phyloP scores from a whole-genome alignment of 2,888 invertebrate species.

The Argynnis bischoffii region DNA sequence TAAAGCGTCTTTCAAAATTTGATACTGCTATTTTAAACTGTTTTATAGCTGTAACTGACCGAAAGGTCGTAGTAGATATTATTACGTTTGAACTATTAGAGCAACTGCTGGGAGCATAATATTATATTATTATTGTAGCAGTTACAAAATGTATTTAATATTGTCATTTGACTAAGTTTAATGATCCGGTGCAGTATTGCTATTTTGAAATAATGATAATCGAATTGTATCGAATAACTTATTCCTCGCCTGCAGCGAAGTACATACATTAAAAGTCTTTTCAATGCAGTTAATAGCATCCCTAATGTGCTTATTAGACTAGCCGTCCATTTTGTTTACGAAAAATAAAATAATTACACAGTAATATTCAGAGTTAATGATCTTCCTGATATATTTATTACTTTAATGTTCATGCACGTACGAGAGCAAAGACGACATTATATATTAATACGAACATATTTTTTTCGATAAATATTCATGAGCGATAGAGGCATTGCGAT shows the following conservation, averaged over 20 bases:
- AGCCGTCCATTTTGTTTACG: slow-evolving; percentile 63
- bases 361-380: slow-evolving; percentile 62
- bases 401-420: slow-evolving; percentile 59
- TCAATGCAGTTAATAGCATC: slow-evolving; percentile 58
- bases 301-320: slow-evolving; percentile 67
- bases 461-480: slow-evolving; percentile 80
- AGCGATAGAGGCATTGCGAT: slow-evolving; percentile 78
- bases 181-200: slow-evolving; percentile 47
- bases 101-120: too few species aligned
- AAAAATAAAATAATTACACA: slow-evolving; percentile 69
- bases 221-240: slow-evolving; percentile 44
- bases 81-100: too few species aligned
- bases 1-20: too few species aligned
- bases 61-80: too few species aligned
- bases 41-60: too few species aligned
- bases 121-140: too few species aligned
- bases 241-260: slow-evolving; percentile 61
- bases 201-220: slow-evolving; percentile 43
- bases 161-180: slow-evolving; percentile 35
- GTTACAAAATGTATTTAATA: slow-evolving; percentile 4
- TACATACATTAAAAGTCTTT: slow-evolving; percentile 51
- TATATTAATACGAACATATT: slow-evolving; percentile 60
- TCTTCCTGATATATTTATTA: slow-evolving; percentile 71
- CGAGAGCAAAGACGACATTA: slow-evolving; percentile 58
- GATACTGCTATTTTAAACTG: too few species aligned